phyloP scores from a whole-genome alignment of 2,113 vertebrate species.

The Onychostruthus taczanowskii region DNA sequence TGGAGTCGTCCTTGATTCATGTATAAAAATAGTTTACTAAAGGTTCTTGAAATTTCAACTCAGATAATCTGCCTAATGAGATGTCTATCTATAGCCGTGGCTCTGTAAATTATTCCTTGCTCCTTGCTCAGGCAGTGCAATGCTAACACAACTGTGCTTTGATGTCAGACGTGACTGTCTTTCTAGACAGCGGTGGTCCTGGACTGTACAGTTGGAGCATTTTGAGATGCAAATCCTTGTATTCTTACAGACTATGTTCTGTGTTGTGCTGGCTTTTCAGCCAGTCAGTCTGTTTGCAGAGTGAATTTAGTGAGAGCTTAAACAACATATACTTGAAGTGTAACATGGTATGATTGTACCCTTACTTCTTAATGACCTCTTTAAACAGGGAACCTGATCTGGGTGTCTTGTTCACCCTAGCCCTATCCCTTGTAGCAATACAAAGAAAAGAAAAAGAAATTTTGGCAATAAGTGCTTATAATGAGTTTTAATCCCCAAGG shows the following conservation, averaged over 20 bases:
- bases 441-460: neutral
- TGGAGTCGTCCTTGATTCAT: neutral
- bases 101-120: neutral
- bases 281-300: neutral
- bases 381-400: neutral
- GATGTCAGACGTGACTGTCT: neutral
- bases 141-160: neutral
- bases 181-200: neutral
- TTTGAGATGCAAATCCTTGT: neutral
- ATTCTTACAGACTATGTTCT: neutral
- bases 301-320: neutral
- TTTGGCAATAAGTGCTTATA: neutral
- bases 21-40: conserved; percentile 26
- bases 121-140: neutral
- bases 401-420: neutral
- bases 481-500: neutral
- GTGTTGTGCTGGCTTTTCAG: neutral
- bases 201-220: neutral
- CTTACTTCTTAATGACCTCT: neutral
- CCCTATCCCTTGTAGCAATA: neutral
- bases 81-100: neutral
- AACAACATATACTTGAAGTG: neutral
- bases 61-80: conserved; percentile 4
- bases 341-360: neutral
- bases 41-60: conserved; percentile 25